Conservation (phyloP, 2,797 vertebrate genomes). For the Dallia pectoralis region DNA sequence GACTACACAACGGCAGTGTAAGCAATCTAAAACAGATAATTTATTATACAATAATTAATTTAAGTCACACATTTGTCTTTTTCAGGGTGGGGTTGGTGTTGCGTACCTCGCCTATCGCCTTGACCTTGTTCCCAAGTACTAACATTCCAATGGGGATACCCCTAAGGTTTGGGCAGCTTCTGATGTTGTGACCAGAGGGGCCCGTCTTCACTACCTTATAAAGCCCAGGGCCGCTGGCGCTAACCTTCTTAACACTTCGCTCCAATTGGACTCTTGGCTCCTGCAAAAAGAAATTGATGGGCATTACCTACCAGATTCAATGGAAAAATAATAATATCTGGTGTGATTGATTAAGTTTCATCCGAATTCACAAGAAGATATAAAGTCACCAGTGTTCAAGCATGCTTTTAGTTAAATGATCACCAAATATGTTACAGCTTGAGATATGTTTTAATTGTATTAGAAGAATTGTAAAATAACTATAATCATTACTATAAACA, state of each 20-base stretch:
- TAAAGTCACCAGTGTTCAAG: background rate
- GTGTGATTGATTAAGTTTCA: background rate
- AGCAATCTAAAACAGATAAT: slow-evolving; percentile 66
- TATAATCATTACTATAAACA: background rate
- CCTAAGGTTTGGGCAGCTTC: slow-evolving; percentile 99
- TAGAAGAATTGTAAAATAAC: background rate
- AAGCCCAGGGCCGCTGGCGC: slow-evolving; percentile 95
- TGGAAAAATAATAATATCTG: background rate
- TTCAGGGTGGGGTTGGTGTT: slow-evolving; percentile 49
- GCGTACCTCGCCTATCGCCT: slow-evolving; percentile 98
- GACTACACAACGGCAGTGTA: no score
- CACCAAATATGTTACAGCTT: no score
- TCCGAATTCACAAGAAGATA: background rate
- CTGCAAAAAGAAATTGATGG: slow-evolving; percentile 81
- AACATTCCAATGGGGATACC: slow-evolving; percentile 99
- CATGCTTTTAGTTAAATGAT: background rate
- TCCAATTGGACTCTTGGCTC: no score
- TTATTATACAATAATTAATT: slow-evolving; percentile 65
- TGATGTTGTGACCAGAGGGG: slow-evolving; percentile 99
- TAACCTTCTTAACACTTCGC: no score
- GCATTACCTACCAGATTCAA: slow-evolving; percentile 55
- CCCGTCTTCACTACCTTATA: slow-evolving; percentile 99
- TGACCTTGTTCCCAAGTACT: slow-evolving; percentile 99
- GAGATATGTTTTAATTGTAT: background rate
- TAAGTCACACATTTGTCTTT: slow-evolving; percentile 60